These are phyloP conservation scores for Prunella himalayana DNA, from an alignment of 2,113 vertebrate genomes.

Conservation along the genomic window DNA sequence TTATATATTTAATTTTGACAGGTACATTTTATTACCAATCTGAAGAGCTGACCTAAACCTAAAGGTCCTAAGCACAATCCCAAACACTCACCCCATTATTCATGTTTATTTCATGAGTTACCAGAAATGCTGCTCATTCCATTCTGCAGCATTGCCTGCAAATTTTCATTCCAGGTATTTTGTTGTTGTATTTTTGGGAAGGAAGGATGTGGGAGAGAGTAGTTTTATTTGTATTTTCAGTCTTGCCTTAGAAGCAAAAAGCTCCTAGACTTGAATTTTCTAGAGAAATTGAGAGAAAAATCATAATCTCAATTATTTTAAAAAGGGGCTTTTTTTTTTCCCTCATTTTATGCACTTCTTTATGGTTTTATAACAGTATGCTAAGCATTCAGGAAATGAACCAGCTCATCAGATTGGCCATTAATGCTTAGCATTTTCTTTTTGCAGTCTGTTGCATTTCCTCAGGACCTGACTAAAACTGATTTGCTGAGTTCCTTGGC, in stretches of 20 bases:
- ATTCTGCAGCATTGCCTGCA: background rate
- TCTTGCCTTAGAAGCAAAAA: background rate
- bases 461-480: constrained; percentile 11
- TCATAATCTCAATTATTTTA: background rate
- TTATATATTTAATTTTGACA: background rate
- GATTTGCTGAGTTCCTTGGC: background rate
- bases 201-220: background rate
- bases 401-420: background rate
- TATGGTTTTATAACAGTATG: background rate
- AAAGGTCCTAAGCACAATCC: background rate
- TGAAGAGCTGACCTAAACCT: background rate
- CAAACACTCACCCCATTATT: background rate
- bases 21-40: background rate
- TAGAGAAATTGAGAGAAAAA: background rate
- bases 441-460: background rate
- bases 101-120: constrained; percentile 24
- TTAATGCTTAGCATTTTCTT: constrained; percentile 7
- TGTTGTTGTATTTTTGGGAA: background rate
- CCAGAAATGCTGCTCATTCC: background rate
- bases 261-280: background rate
- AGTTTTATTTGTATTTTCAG: background rate
- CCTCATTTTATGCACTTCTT: background rate
- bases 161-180: background rate
- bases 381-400: background rate
- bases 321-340: accelerated